A percentile compares a stretch with the other conserved stretches of the same genome.
phyloP scores from a whole-genome alignment of 2,888 invertebrate genomes.

The Brachynemurus nebulosus region DNA sequence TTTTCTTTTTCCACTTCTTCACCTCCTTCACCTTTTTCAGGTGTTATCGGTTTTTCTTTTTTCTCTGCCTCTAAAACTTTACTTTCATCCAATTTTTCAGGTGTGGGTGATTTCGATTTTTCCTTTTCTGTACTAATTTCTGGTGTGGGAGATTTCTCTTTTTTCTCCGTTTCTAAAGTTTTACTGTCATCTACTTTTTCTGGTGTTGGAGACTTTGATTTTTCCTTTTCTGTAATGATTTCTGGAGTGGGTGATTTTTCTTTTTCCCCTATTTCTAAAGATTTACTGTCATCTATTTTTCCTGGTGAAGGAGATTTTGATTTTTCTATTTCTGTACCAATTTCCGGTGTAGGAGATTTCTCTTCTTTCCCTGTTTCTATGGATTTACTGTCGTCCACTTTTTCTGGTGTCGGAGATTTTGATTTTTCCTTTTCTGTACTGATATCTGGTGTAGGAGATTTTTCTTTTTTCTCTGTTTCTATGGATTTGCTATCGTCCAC shows the following conservation, averaged over 20 bases:
- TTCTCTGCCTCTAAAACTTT: background rate
- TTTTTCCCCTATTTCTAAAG: background rate
- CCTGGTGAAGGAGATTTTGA: background rate
- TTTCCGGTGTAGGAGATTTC: background rate
- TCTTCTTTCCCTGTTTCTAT: too few relatives aligned
- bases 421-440: constrained; percentile 2
- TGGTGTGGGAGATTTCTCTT: constrained; percentile 10
- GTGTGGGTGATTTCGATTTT: constrained; percentile 15
- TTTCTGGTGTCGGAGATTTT: background rate
- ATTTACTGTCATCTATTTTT: background rate
- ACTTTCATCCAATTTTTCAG: constrained; percentile 9
- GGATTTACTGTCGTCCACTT: background rate
- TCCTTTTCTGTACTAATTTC: constrained; percentile 18
- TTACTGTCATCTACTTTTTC: constrained; percentile 9
- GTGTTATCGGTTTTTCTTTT: constrained; percentile 6
- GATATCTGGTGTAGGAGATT: constrained; percentile 4
- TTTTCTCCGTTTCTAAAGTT: constrained; percentile 10
- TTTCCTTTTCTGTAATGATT: background rate
- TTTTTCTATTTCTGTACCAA: background rate
- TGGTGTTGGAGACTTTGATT: constrained; percentile 4
- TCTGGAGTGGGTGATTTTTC: background rate
- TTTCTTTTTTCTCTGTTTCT: constrained; percentile 10
- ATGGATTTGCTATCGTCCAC: constrained; percentile 16
- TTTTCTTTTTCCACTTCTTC: constrained; percentile 20
- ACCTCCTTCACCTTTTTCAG: constrained; percentile 5